Conservation (phyloP, 1,140 invertebrate species). For the Heterodera schachtii region DNA sequence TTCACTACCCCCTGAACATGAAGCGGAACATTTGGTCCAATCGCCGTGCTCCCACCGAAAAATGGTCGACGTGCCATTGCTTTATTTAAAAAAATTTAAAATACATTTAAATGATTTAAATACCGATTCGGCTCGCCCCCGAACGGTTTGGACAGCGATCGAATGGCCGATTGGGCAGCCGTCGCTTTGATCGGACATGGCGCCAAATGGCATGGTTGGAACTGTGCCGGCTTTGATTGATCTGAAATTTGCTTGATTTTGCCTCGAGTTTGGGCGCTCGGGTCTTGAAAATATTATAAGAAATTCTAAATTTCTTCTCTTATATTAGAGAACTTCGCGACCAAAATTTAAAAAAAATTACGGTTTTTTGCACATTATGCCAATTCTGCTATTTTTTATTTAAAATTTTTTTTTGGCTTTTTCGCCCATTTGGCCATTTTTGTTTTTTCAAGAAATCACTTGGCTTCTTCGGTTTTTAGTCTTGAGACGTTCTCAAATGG, state of each 20-base stretch:
- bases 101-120: too few relatives aligned
- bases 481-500: too few relatives aligned
- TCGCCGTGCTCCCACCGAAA: slow-evolving; percentile 68
- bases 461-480: too few relatives aligned
- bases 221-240: slow-evolving; percentile 50
- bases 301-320: not conserved
- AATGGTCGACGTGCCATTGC: slow-evolving; percentile 1
- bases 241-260: slow-evolving; percentile 21
- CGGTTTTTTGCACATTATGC: too few relatives aligned
- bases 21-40: slow-evolving; percentile 84
- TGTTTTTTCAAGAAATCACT: too few relatives aligned
- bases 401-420: too few relatives aligned
- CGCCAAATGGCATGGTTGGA: slow-evolving; percentile 56
- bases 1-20: slow-evolving; percentile 79
- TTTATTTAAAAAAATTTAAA: slow-evolving; percentile 14
- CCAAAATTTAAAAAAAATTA: too few relatives aligned
- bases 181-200: slow-evolving; percentile 20
- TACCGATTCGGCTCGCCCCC: not conserved
- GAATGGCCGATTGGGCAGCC: not conserved
- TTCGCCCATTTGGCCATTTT: too few relatives aligned
- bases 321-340: too few relatives aligned
- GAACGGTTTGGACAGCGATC: slow-evolving; percentile 7
- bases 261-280: too few relatives aligned
- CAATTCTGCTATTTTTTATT: too few relatives aligned
- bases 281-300: not conserved